Conservation (phyloP, 1,140 invertebrate genomes). For the Oscheius sp. region DNA sequence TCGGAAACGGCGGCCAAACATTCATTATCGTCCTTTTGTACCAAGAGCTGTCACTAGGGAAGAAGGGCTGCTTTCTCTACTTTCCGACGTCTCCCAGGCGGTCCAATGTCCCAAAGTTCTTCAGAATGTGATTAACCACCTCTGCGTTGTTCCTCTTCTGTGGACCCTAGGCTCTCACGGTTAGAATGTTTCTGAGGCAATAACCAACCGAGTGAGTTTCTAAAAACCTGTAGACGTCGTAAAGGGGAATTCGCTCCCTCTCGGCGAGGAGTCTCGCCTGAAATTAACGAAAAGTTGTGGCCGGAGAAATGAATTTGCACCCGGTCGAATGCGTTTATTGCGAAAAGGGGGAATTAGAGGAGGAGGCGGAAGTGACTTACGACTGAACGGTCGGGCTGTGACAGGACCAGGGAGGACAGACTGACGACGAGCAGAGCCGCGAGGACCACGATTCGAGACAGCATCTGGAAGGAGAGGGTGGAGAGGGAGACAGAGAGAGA, state of each 20-base stretch:
- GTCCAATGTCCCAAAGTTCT: conserved; percentile 39
- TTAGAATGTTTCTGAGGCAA: not conserved
- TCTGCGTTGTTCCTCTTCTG: conserved; percentile 42
- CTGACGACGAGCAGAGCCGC: not conserved
- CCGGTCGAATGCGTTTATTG: not conserved
- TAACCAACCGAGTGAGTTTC: not conserved
- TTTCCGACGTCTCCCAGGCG: conserved; percentile 45
- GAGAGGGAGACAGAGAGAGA: not conserved
- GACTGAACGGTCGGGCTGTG: not conserved
- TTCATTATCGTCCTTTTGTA: too few relatives aligned
- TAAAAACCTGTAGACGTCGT: not conserved
- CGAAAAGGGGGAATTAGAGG: not conserved
- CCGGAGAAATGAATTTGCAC: not conserved
- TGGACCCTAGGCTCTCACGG: not conserved
- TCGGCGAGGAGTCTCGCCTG: not conserved
- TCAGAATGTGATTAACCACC: conserved; percentile 44
- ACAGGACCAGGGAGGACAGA: not conserved
- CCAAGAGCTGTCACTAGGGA: too few relatives aligned
- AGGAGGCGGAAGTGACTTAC: not conserved
- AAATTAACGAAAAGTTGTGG: not conserved
- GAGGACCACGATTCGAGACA: conserved; percentile 4
- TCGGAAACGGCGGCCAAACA: too few relatives aligned
- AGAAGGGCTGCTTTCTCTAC: conserved; percentile 12
- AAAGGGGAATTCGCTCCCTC: not conserved
- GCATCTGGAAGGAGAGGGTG: not conserved